Percentiles rank a stretch among this genome's conserved stretches.
Evolutionary conservation across 2,888 invertebrate genomes (phyloP).

Genomic region (Ferrisia virgata): DNA sequence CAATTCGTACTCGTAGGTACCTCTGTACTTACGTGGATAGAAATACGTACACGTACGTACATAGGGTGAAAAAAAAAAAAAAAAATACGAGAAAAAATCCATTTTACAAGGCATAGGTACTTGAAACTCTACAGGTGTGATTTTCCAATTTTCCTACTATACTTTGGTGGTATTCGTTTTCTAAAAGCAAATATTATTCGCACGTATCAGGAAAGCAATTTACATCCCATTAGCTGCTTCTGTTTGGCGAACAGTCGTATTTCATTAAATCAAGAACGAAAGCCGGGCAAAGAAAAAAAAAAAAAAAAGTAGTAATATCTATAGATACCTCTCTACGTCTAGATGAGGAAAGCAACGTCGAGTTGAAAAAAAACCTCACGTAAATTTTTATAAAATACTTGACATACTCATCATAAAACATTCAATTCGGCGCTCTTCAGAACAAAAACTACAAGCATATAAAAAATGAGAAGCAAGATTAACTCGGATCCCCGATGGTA

Average conservation of each 20-base stretch:
- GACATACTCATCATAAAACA: conserved; percentile 34
- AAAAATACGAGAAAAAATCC: not conserved
- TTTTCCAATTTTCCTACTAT: not conserved
- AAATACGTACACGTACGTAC: too few relatives aligned
- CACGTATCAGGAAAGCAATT: conserved; percentile 29
- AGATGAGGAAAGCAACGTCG: not conserved
- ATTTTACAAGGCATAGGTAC: not conserved
- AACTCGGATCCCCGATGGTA: not conserved
- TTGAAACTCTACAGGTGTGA: conserved; percentile 24
- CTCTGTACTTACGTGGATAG: too few relatives aligned
- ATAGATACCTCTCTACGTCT: too few relatives aligned
- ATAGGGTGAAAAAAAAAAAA: not conserved
- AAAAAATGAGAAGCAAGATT: conserved; percentile 22
- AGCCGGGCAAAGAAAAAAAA: not conserved
- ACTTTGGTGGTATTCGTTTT: not conserved
- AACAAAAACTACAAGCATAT: conserved; percentile 18
- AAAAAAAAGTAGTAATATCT: too few relatives aligned
- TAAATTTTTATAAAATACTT: conserved; percentile 24
- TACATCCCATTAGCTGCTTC: conserved; percentile 20
- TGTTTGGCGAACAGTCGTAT: conserved; percentile 15
- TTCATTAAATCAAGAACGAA: conserved; percentile 24
- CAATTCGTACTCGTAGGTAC: not conserved
- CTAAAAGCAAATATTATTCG: conserved; percentile 7
- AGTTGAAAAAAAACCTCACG: not conserved
- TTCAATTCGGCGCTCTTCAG: conserved; percentile 32